Base-by-base conservation (phyloP, 2,888 invertebrate genomes). In the Eucera pruinosa region DNA sequence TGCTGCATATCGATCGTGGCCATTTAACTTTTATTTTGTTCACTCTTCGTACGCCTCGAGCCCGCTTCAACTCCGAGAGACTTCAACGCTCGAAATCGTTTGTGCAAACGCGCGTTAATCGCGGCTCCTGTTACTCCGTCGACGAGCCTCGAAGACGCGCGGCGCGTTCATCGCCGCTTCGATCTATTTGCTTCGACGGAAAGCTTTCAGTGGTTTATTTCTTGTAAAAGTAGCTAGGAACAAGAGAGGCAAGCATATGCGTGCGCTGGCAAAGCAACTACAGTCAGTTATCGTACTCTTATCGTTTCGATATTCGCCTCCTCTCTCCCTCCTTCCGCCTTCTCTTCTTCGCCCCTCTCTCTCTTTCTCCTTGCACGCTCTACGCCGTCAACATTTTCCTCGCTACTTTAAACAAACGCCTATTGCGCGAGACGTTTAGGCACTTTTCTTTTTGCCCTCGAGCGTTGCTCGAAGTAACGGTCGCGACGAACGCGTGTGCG, bases 61-160 rank as follows among this genome's bases (percentile, higher is more conserved):
- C n/a, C n/a, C n/a, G n/a, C 15, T 13, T 13, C 33, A 66, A 77
- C 58, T 45, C 58, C 57, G 60, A 78, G 86, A 85, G 87, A 87
- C 82, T 85, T 89, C 85, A 85, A 88, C 80, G 88, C 86, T 80
- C 74, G 69, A 43, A 61, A 67, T 75, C 66, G 77, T 78, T 83
- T 81, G 81, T 86, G 36, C 9, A 36, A 36, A 48, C 47, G 15
- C 18, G 2, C 7, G 15, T 48, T 11, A 27, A 52, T 65, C n/a
- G 9, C 0, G 1, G 23, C 9, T 27, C 15, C 6, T 11, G 18
- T 48, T 47, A 68, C 13, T 36, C 4, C 18, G n/a, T n/a, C n/a
- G n/a, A n/a, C n/a, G n/a, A n/a, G n/a, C n/a, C n/a, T n/a, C n/a
- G n/a, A n/a, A n/a, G n/a, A n/a, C n/a, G n/a, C n/a, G n/a, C n/a